Evolutionary conservation across 2,888 invertebrate genomes (phyloP).

Genomic region (Tortrix viridana): DNA sequence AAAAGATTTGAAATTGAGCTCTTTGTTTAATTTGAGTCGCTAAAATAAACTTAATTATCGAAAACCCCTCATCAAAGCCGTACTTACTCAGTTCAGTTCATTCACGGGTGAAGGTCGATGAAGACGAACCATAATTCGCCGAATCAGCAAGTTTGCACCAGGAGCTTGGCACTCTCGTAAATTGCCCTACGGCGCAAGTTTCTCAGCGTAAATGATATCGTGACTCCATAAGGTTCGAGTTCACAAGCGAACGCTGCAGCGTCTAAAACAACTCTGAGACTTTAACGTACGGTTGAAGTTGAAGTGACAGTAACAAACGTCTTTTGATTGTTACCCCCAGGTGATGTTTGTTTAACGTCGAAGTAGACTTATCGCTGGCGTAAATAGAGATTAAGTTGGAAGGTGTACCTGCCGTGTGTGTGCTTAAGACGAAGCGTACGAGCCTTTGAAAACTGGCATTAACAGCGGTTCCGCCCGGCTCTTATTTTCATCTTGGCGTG

Average conservation of each 20-base stretch:
- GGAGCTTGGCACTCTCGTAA: slow-evolving; percentile 54
- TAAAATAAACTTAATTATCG: no score
- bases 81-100: slow-evolving; percentile 3
- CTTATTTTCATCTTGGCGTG: slow-evolving; percentile 28
- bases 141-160: slow-evolving; percentile 56
- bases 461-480: slow-evolving; percentile 21
- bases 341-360: slow-evolving; percentile 55
- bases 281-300: slow-evolving; percentile 39
- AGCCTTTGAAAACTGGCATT: slow-evolving; percentile 13
- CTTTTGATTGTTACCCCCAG: slow-evolving; percentile 53
- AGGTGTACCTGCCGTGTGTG: slow-evolving; percentile 43
- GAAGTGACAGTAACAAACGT: slow-evolving; percentile 35
- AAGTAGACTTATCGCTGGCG: slow-evolving; percentile 54
- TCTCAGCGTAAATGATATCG: slow-evolving; percentile 57
- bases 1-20: no score
- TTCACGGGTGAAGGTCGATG: slow-evolving; percentile 49
- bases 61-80: no score
- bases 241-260: slow-evolving; percentile 34
- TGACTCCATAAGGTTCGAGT: slow-evolving; percentile 47
- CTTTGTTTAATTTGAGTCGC: no score
- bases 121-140: slow-evolving; percentile 62
- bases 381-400: slow-evolving; percentile 54
- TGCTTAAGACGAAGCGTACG: slow-evolving; percentile 41
- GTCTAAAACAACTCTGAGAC: slow-evolving; percentile 37
- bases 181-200: slow-evolving; percentile 58